These are phyloP conservation scores for Platycnemis pennipes DNA, from an alignment of 2,888 invertebrate genomes.

Conservation along the genomic window DNA sequence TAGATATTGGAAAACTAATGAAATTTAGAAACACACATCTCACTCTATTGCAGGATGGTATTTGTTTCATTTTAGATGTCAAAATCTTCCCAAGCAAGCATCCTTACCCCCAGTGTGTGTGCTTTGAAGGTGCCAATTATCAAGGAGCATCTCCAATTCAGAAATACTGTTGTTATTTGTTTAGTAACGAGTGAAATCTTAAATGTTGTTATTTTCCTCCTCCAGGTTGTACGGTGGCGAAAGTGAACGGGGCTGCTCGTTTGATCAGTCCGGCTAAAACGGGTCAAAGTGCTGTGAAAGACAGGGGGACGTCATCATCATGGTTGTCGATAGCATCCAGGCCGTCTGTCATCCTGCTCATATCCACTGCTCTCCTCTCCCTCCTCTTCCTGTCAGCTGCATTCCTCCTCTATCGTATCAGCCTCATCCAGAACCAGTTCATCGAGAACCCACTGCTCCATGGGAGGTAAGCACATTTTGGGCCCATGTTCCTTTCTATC, in stretches of 20 bases:
- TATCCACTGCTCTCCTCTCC: slow-evolving; percentile 81
- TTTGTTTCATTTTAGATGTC: no score
- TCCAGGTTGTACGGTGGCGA: slow-evolving; percentile 40
- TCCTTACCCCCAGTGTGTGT: no score
- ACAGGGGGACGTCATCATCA: slow-evolving; percentile 80
- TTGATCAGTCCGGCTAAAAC: slow-evolving; percentile 49
- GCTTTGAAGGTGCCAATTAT: no score
- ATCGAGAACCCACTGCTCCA: slow-evolving; percentile 74
- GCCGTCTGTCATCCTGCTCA: slow-evolving; percentile 80
- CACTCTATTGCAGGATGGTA: no score
- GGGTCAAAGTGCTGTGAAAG: slow-evolving; percentile 55
- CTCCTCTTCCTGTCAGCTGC: slow-evolving; percentile 82
- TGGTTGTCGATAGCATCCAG: slow-evolving; percentile 78
- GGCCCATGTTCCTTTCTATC: not conserved
- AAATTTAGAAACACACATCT: no score
- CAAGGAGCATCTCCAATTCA: no score
- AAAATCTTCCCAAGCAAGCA: no score
- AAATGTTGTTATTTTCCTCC: not conserved
- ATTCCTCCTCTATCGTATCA: slow-evolving; percentile 82
- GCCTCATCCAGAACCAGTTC: slow-evolving; percentile 78
- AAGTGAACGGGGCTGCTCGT: slow-evolving; percentile 58
- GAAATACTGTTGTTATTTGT: no score
- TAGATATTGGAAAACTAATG: no score
- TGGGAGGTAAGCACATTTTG: slow-evolving; percentile 75
- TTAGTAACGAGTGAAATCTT: no score